Base-by-base conservation (phyloP, 2,888 invertebrate species). In the Lymantria monacha region DNA sequence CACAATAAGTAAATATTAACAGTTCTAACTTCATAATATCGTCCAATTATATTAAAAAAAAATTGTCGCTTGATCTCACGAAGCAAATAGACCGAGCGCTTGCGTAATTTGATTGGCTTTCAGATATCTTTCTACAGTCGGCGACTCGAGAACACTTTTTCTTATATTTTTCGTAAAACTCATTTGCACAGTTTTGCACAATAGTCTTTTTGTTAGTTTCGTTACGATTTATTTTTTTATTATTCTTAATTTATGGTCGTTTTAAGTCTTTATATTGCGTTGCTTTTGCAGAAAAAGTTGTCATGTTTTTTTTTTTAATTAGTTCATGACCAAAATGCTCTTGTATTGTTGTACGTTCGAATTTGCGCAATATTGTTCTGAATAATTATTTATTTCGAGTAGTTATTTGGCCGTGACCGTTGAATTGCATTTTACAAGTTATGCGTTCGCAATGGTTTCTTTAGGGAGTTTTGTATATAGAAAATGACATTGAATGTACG, bases 131-230 rank as follows among this genome's bases (percentile, higher is more conserved):
- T 62, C 56, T 55, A 58, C 51, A 57, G 46, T 40, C 49, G 51
- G 49, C 50, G 45, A n/a, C n/a, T n/a, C n/a, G n/a, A n/a, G n/a
- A 44, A 48, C 52, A 43, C 55, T 66, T 56, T 57, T 55, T 53
- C 44, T 55, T 49, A 30, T 40, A 43, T 37, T 63, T 59, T 68
- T 64, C 59, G 61, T 60, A 63, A 64, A 61, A 58, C 61, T 65
- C 50, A 65, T 69, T 74, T 63, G 61, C 46, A 60, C 49, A 46
- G 52, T 44, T 71, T 74, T 70, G 64, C 68, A 70, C 69, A 74
- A 71, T 46, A 15, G 37, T 43, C 49, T 63, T 64, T 62, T 69
- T 63, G 49, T 55, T 37, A 38, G 22, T 61, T 53, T 51, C 48
- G 48, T 47, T 45, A 14, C 36, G 53, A 42, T 37, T 15, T n/a